Evolutionary conservation across 2,888 invertebrate species (phyloP).

Genomic region (Amitus sp.): DNA sequence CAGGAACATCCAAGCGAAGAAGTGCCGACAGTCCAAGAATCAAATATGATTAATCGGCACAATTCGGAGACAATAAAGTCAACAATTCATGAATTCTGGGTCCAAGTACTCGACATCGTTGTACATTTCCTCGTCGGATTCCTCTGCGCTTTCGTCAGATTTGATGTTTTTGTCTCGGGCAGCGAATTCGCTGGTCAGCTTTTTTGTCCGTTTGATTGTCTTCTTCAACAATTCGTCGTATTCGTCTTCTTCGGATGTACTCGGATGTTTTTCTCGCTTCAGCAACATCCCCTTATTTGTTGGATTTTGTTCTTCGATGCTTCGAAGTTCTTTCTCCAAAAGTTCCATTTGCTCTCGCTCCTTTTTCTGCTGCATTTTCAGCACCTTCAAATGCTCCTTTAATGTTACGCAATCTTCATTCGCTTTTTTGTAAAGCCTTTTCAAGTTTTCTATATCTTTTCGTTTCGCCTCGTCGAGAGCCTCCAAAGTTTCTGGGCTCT

Average conservation of each 20-base stretch:
- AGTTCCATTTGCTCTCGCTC: constrained; percentile 41
- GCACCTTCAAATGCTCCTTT: constrained; percentile 33
- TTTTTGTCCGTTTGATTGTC: constrained; percentile 23
- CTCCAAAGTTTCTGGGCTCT: no score
- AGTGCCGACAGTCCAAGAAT: not conserved
- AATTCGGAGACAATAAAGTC: not conserved
- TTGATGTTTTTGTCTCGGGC: no score
- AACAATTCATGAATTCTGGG: constrained; percentile 24
- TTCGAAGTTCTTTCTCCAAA: constrained; percentile 29
- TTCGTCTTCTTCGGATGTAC: constrained; percentile 27
- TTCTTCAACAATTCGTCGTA: constrained; percentile 28
- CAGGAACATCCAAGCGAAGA: constrained; percentile 3
- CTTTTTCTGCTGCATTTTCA: constrained; percentile 36
- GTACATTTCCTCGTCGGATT: constrained; percentile 20
- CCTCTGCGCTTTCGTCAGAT: not conserved
- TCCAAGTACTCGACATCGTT: constrained; percentile 28
- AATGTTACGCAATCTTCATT: constrained; percentile 38
- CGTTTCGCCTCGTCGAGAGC: no score
- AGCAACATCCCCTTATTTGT: not conserved
- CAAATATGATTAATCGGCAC: not conserved
- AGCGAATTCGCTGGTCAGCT: not conserved
- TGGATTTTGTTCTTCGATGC: constrained; percentile 15
- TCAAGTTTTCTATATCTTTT: constrained; percentile 13
- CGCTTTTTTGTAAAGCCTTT: constrained; percentile 27
- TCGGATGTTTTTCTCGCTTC: not conserved